Base-by-base conservation (phyloP, 1,140 invertebrate species). In the Epicauta chinensis region DNA sequence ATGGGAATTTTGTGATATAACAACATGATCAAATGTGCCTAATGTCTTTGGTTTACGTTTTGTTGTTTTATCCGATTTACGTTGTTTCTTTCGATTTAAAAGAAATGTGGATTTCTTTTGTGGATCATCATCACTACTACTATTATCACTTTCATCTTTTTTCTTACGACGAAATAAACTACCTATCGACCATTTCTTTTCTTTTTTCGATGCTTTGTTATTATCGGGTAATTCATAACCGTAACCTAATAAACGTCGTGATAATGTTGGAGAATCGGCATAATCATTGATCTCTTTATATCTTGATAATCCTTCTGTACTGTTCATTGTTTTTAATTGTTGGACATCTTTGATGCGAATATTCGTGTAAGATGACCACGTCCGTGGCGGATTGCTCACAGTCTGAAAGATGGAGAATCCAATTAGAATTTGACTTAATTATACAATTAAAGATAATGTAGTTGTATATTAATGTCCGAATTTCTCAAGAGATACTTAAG, bases 161-260 rank as follows among this genome's bases (percentile, higher is more conserved):
- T 82, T 82, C 68, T 81, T 83, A 64, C 80, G 71, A 58, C 81
- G 73, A 58, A 87, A 84, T 1, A 88, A 72, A 57, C 81, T 80
- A 12, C 84, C 83, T 3, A 87, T 75, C 0, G 82, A 82, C 84
- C 84, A 87, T 70, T 85, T 86, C 66, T 83, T 83, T 40, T 80
- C 68, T 51, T 73, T 75, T 53, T 75, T 75, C 16, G 53, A 32
- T n/a, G 60, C 51, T 42, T 67, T 66, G 4, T 5, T 30, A 30
- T 30, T 12, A 16, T 68, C 69, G 1, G 63, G 62, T 39, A 64
- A 66, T 51, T 67, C 64, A 43, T 68, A 68, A 39, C 59, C 51
- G 44, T 62, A 60, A 30, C 61, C 57, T 16, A 58, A 43, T 10
- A 61, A 52, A 41, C 64, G 52, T 51, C 59, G 58, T 30, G 56